Base-by-base conservation (phyloP, 2,888 invertebrate genomes). In the Melanchra persicariae region DNA sequence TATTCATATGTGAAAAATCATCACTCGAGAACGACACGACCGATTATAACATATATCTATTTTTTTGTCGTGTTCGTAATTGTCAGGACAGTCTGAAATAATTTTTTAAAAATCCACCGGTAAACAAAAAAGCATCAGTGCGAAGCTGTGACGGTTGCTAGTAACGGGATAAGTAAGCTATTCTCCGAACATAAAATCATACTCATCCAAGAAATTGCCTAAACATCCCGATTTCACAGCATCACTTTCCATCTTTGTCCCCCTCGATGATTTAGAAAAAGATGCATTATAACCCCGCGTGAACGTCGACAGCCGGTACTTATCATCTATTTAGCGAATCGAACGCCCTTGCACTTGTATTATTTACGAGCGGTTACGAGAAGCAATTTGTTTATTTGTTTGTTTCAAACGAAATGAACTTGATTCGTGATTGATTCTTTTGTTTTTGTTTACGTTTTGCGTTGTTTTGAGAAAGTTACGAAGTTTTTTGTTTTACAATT, bases 331-430 rank as follows among this genome's bases (percentile, higher is more conserved):
- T 91, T 93, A 91, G 89, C 89, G 82, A 84, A 88, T 89, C 83
- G 87, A 85, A 77, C 87, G 90, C 89, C 92, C 91, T 91, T 91
- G 92, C 91, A 91, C 89, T 91, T 91, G 87, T 83, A 83, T 77
- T 77, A 82, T 79, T 78, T 73, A 79, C 55, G 61, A 54, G 30
- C 73, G 65, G 60, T 82, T 82, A 65, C 47, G 40, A 79, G 67
- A 78, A 79, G 15, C 64, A 54, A 65, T 43, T 61, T 76, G 59
- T 78, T 60, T 63, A 26, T 77, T 77, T 63, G 67, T 81, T 77
- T 64, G 55, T 62, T 70, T 60, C 64, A 68, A 77, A 79, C 60
- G 52, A 65, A 77, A 82, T 59, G 58, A 59, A 72, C 64, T 79
- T 43, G 51, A 54, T 68, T 63, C 45, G 2, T 73, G 58, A 73